Base-by-base conservation (phyloP, 2,797 vertebrate species). In the Trichosurus vulpecula region DNA sequence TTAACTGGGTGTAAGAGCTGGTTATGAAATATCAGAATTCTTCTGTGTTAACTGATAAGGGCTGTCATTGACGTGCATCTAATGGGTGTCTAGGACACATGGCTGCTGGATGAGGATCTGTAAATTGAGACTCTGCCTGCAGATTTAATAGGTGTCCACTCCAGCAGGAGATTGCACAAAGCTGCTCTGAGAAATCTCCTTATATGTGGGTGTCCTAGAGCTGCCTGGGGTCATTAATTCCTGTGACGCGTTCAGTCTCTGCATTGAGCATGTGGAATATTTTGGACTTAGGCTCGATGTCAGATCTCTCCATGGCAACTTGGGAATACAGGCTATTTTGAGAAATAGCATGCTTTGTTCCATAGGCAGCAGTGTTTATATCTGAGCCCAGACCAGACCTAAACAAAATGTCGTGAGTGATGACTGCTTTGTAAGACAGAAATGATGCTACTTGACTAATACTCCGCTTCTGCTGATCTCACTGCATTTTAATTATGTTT, bases 251-350 rank as follows among this genome's bases (percentile, higher is more conserved):
- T 92, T 90, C 57, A 92, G 87, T 35, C 61, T 95, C 93, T 95
- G 74, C 87, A 25, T 27, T 66, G 90, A 95, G 41, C 91, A 12
- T 93, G 96, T 31, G 93, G 57, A 95, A 47, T 30, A 19, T 91
- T 95, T 97, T 81, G 94, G 96, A 95, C 91, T 92, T 95, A 92
- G 54, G 92, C 13, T 95, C 56, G 55, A 55, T 0, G 11, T 93
- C 92, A 93, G 90, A 57, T 81, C 27, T 96, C 95, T 97, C 97
- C 95, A 93, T 93, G 94, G 97, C 55, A 96, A 97, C 92, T 0
- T 41, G 81, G 95, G 95, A 96, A 97, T 92, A 96, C 92, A 94
- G 90, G 91, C 96, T 96, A 96, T 98, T 98, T 97, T 96, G 94
- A 97, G 97, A 97, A 97, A 93, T 58, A 87, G 41, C 41, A 53